Evolutionary conservation across 2,888 invertebrate genomes (phyloP), one percentile per base, ranked within the genome.

Genomic region (Sclerodermus sp.): DNA sequence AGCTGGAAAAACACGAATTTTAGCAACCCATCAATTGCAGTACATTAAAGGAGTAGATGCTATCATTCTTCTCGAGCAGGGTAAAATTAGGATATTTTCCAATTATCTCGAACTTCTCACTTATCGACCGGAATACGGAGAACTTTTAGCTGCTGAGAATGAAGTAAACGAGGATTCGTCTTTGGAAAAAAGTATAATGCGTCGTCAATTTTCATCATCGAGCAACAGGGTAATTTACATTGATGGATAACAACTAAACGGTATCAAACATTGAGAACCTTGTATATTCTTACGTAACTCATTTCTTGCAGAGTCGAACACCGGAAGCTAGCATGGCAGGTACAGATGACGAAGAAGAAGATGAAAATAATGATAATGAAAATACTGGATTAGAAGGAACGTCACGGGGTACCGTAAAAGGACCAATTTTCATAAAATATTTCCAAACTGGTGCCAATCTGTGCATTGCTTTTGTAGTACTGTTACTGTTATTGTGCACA

Each of bases 11-110:
- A 88, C 89, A 1, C 80, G 88, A 15, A 84, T 93, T 40, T 82
- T 93, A 31, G 88, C 91, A 57, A 93, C 93, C 0, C 88, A 88
- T 68, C 88, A 88, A 75, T 76, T 88, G 63, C 87, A 88, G 72
- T 88, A 88, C 68, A 79, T 88, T 15, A 82, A 85, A 57, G 84
- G 57, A 15, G 75, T 72, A 1, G 77, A 78, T 41, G 64, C 55
- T 0, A 74, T 76, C 29, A 48, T 76, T 39, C 51, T 74, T 5
- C 45, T 78, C 6, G 75, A 77, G 2, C 74, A 76, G 32, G 76
- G 76, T 36, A 73, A 61, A 49, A 52, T 68, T 12, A 53, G 57
- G 2, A 49, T 61, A 1, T 77, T 71, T 17, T 42, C 60, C 0
- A 62, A 64, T 32, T 77, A 77, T 52, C 64, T 70, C 5, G 72